A percentile compares a stretch with the other conserved stretches of the same genome.
These are phyloP conservation scores for Grammatotria lemairii DNA, from an alignment of 2,113 vertebrate genomes.

Conservation along the genomic window DNA sequence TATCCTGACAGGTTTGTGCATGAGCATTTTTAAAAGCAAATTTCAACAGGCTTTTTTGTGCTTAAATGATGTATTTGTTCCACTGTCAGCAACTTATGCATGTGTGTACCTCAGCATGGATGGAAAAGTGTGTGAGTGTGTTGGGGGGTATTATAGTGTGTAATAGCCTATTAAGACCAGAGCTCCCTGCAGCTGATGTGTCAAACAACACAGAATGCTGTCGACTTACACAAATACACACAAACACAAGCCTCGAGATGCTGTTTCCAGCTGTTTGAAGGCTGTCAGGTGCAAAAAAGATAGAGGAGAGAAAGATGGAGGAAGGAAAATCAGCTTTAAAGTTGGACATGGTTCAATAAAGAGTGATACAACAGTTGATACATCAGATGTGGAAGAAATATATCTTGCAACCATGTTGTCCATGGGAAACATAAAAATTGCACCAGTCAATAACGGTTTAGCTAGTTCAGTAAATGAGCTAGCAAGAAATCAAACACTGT, in stretches of 20 bases:
- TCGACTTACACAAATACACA: not conserved
- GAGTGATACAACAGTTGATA: not conserved
- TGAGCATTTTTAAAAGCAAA: not conserved
- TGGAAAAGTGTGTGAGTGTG: not conserved
- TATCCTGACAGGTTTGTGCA: not conserved
- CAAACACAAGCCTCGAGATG: conserved; percentile 11
- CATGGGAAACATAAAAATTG: not conserved
- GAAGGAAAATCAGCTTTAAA: not conserved
- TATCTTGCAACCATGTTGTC: not conserved
- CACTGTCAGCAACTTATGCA: not conserved
- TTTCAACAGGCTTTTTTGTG: not conserved
- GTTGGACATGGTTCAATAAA: not conserved
- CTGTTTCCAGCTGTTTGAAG: conserved; percentile 43
- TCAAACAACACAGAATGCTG: conserved; percentile 34
- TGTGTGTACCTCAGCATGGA: not conserved
- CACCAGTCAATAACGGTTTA: not conserved
- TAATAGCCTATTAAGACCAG: conserved; percentile 54
- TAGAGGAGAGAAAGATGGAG: not conserved
- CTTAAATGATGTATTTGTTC: not conserved
- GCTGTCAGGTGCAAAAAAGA: not conserved
- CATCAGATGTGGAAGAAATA: not conserved
- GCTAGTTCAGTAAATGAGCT: not conserved
- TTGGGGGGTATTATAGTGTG: conserved; percentile 36
- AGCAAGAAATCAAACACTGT: not conserved
- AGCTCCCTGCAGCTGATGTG: conserved; percentile 44